Conservation (phyloP, 2,888 invertebrate genomes). For the Abscondita cerata region DNA sequence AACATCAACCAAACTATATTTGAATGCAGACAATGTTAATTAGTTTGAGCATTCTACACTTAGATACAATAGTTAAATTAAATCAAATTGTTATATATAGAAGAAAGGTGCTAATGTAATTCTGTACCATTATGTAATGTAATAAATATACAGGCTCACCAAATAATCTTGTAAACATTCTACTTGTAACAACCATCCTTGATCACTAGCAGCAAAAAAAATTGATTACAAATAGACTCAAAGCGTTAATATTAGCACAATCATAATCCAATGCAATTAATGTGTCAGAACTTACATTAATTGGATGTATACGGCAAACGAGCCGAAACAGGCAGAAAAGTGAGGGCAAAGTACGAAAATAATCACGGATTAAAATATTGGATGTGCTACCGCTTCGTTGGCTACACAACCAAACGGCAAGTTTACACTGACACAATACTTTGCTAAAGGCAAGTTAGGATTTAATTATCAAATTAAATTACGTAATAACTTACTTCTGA, state of each 20-base stretch:
- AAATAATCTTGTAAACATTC: constrained; percentile 53
- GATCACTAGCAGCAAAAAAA: constrained; percentile 5
- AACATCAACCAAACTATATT: constrained; percentile 4
- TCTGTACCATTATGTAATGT: constrained; percentile 14
- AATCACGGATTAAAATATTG: too few relatives aligned
- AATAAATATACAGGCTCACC: constrained; percentile 47
- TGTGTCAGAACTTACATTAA: background rate
- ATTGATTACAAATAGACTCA: constrained; percentile 1
- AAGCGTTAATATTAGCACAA: constrained; percentile 5
- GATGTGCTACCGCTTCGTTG: too few relatives aligned
- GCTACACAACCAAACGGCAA: too few relatives aligned
- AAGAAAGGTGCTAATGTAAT: background rate
- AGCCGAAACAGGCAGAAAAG: background rate
- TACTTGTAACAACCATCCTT: constrained; percentile 54
- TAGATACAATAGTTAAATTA: background rate
- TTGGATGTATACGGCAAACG: background rate
- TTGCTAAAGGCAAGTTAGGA: too few relatives aligned
- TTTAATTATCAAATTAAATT: too few relatives aligned
- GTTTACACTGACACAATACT: too few relatives aligned
- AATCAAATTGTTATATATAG: background rate
- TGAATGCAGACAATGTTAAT: background rate
- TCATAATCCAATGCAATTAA: constrained; percentile 5
- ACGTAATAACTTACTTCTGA: too few relatives aligned
- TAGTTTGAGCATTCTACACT: background rate
- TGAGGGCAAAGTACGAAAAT: constrained; percentile 10